Evolutionary conservation across 1,140 invertebrate species (phyloP), one percentile per base, ranked within the genome.

Genomic region (Hylyphantes graminicola): DNA sequence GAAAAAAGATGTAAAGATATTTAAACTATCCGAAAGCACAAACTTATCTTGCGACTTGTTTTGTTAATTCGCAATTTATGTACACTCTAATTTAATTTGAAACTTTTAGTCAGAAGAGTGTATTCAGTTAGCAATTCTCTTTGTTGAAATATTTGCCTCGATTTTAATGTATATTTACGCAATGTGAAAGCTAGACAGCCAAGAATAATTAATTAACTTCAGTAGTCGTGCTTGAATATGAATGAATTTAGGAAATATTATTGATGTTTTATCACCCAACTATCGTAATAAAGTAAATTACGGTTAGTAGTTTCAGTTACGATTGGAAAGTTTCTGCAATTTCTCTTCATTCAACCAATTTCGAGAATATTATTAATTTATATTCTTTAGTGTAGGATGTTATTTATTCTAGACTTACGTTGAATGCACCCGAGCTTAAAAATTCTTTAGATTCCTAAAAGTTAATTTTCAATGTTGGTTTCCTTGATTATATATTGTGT

Each of bases 181-280:
- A 61, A 15, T 61, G 13, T 13, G 13, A 61, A 13, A 72, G 48
- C 13, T 72, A 72, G 13, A n/a, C 13, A 51, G 48, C 50, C 13
- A 72, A 51, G 10, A 15, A 72, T 48, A 53, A 72, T 53, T 72
- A 72, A 72, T 53, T 72, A 53, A 72, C 51, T n/a, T 35, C 48
- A 12, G 64, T 19, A 35, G 17, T 13, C 64, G 10, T 65, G 64
- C 64, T 48, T 65, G 64, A 65, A 65, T 65, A 65, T 19, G 64
- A 21, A 65, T 65, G 51, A 72, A 72, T 19, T 53, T 12, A 53
- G 17, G 11, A 13, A 63, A 63, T 2, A 15, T 63, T 63, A 63
- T 15, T 19, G 59, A 19, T 63, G 59, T 63, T 63, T 63, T 15
- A 63, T 63, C 59, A 63, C 19, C 59, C 8, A 63, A 13, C 19